These are phyloP conservation scores for Dendrolimus punctatus DNA, from an alignment of 1,140 invertebrate genomes.

Conservation along the genomic window DNA sequence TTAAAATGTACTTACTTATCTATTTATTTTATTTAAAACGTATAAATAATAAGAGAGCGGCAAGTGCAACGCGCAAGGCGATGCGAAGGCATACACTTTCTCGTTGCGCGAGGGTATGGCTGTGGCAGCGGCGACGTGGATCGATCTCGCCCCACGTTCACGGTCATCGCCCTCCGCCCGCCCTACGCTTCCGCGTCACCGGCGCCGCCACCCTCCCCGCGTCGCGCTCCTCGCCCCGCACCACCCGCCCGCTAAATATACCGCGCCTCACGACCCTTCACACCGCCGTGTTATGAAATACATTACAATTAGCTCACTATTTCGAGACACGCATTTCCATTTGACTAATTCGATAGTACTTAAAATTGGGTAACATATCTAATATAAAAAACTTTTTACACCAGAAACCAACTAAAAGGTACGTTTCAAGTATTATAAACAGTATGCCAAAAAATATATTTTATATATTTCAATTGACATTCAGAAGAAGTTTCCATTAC, in stretches of 20 bases:
- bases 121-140: slow-evolving; percentile 18
- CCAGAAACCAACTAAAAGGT: too few relatives aligned
- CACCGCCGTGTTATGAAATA: slow-evolving; percentile 51
- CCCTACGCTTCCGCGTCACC: slow-evolving; percentile 65
- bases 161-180: slow-evolving; percentile 69
- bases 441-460: too few relatives aligned
- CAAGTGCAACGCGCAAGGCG: neutral
- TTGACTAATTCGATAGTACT: slow-evolving; percentile 8
- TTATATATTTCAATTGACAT: too few relatives aligned
- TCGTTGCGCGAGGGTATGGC: slow-evolving; percentile 68
- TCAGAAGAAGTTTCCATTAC: too few relatives aligned
- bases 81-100: slow-evolving; percentile 37
- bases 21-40: too few relatives aligned
- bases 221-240: slow-evolving; percentile 13
- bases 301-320: slow-evolving; percentile 58
- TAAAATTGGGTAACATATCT: too few relatives aligned
- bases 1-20: too few relatives aligned
- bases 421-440: too few relatives aligned
- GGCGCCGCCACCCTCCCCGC: slow-evolving; percentile 20
- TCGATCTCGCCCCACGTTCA: slow-evolving; percentile 68
- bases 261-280: slow-evolving; percentile 46
- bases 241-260: slow-evolving; percentile 48
- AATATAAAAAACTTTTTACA: too few relatives aligned
- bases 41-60: too few relatives aligned
- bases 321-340: slow-evolving; percentile 47